These are phyloP conservation scores for Callipepla squamata DNA, from an alignment of 2,113 vertebrate species.

Conservation along the genomic window DNA sequence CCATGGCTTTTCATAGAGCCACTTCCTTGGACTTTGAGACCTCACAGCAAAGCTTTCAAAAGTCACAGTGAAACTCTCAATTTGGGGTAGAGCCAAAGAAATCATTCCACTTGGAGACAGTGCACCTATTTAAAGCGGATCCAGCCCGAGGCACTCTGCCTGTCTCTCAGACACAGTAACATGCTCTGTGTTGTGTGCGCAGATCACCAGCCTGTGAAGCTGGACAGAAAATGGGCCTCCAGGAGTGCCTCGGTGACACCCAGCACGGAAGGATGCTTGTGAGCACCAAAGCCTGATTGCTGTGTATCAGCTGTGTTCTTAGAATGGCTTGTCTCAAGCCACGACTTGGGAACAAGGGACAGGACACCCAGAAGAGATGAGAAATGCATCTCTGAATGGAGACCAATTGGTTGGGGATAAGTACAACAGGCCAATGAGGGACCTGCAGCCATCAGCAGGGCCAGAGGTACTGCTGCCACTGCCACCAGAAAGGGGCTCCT, in stretches of 20 bases:
- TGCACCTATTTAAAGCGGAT: neutral
- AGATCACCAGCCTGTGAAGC: neutral
- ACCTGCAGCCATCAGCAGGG: neutral
- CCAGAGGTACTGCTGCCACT: neutral
- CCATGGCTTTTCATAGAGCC: constrained; percentile 19
- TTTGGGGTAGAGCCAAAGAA: constrained; percentile 6
- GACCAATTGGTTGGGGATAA: neutral
- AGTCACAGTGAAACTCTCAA: neutral
- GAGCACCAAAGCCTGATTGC: neutral
- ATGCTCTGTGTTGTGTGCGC: neutral
- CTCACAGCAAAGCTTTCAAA: neutral
- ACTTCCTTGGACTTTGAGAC: constrained; percentile 58
- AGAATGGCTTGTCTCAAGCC: neutral
- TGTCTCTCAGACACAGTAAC: neutral
- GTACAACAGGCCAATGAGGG: neutral
- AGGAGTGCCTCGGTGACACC: accelerated
- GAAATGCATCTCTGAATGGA: neutral
- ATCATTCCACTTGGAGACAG: neutral
- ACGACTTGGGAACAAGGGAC: neutral
- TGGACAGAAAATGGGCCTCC: neutral
- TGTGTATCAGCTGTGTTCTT: neutral
- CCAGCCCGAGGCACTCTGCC: neutral
- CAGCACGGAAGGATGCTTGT: neutral
- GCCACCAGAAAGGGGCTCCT: neutral
- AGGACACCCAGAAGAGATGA: neutral